Evolutionary conservation across 2,888 invertebrate genomes (phyloP).

Genomic region (Drosophila testacea): DNA sequence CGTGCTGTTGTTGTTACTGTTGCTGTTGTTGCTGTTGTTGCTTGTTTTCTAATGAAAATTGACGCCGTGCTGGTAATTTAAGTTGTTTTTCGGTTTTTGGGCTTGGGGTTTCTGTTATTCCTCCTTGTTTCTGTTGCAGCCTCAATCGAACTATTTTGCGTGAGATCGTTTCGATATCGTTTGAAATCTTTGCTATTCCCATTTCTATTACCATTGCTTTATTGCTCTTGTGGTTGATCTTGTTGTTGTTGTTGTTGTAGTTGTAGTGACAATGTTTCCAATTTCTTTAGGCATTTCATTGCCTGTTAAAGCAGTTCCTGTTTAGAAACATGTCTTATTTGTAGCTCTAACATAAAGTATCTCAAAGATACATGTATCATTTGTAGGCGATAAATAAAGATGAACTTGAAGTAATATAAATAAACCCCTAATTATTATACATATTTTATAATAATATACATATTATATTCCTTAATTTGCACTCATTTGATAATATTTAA

Average conservation of each 20-base stretch:
- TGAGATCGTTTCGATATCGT: constrained; percentile 55
- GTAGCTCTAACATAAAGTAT: constrained; percentile 7
- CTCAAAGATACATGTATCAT: constrained; percentile 14
- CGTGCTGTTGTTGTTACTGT: constrained; percentile 33
- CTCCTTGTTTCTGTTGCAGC: not conserved
- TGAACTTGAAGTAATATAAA: too few relatives aligned
- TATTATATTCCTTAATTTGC: too few relatives aligned
- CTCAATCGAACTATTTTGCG: constrained; percentile 65
- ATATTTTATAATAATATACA: too few relatives aligned
- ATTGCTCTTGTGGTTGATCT: constrained; percentile 26
- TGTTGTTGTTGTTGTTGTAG: not conserved
- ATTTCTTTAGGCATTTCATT: constrained; percentile 13
- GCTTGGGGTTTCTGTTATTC: constrained; percentile 41
- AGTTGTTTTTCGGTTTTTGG: constrained; percentile 70
- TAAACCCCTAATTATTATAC: too few relatives aligned
- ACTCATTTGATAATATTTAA: too few relatives aligned
- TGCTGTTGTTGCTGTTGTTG: constrained; percentile 32
- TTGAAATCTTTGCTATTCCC: constrained; percentile 30
- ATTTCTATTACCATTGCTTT: constrained; percentile 24
- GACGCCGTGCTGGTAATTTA: constrained; percentile 79
- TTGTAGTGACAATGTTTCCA: constrained; percentile 12
- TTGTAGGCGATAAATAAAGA: constrained; percentile 5
- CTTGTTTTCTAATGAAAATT: constrained; percentile 78
- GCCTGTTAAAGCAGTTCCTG: constrained; percentile 14
- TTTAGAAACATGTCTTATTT: constrained; percentile 1